A percentile compares a stretch with the other conserved stretches of the same genome.
Evolutionary conservation across 2,113 vertebrate species (phyloP).

Genomic region (Platycercus adscitus): DNA sequence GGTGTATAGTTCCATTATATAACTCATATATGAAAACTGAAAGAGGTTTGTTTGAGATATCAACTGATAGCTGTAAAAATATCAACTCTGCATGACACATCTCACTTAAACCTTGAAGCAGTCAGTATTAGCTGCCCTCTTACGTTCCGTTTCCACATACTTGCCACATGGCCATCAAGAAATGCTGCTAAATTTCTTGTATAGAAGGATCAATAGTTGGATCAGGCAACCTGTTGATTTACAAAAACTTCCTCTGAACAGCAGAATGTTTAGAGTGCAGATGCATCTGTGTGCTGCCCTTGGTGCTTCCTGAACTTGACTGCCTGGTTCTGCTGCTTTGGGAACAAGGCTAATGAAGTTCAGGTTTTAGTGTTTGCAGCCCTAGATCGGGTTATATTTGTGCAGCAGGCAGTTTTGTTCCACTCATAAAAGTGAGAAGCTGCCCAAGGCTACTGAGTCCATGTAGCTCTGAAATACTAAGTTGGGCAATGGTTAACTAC

Average conservation of each 20-base stretch:
- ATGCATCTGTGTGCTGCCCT: background rate
- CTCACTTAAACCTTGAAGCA: background rate
- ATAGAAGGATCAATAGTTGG: background rate
- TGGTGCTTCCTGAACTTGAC: background rate
- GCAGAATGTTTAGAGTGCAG: background rate
- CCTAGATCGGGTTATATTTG: background rate
- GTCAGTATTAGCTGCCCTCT: background rate
- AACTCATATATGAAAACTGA: background rate
- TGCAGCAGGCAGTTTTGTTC: background rate
- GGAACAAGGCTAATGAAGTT: background rate
- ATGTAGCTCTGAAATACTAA: background rate
- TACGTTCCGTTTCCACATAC: background rate
- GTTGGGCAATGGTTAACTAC: slow-evolving; percentile 1
- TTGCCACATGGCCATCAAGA: background rate
- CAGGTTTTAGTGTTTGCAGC: background rate
- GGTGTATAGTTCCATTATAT: background rate
- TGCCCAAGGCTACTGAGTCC: background rate
- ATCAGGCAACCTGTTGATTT: background rate
- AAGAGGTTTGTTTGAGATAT: background rate
- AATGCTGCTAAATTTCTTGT: background rate
- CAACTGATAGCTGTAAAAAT: slow-evolving; percentile 8
- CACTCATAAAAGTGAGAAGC: background rate
- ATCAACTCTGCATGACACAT: background rate
- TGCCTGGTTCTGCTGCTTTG: background rate
- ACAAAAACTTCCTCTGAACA: background rate